Base-by-base conservation (phyloP, 2,113 vertebrate genomes). In the Sciurus niger region DNA sequence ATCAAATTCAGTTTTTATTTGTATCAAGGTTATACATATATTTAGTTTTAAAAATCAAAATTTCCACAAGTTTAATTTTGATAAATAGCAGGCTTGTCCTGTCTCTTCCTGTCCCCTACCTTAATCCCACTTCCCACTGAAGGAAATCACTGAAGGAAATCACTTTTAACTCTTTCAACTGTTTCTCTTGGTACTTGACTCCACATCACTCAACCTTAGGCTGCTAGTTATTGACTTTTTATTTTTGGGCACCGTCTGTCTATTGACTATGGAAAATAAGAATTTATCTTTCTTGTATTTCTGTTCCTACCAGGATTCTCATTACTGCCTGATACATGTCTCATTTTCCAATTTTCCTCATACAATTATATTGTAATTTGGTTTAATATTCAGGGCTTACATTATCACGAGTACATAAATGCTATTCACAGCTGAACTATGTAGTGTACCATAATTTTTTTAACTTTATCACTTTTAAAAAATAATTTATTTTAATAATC, bases 341-440 rank as follows among this genome's bases (percentile, higher is more conserved):
- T 92, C 84, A 40, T 76, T 97, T 95, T 37, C 65, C 65, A 76
- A 48, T 96, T 94, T 90, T 96, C 48, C 55, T 83, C n/a, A 82
- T 40, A 13, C 30, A 68, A 91, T 82, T 96, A 63, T n/a, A 70
- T 58, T 95, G 37, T 72, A 65, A 84, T 94, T 96, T 78, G 87
- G 32, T 76, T 95, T 82, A 73, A 77, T 91, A 74, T 53, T 67
- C 60, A 60, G 53, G 46, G 53, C 13, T 68, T 73, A 48, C 72
- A 79, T 95, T 89, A 78, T 83, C 65, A 68, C 68, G 34, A 87
- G 25, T 74, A 85, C 20, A 4, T 72, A 70, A 91, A 90, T 92
- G 46, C 37, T 87, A 25, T 40, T 93, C 68, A 89, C 6, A 65
- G 68, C 46, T 83, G 55, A 90, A 63, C 28, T 6, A 24, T 55